Evolutionary conservation across 2,797 vertebrate genomes (phyloP).

Genomic region (Urophycis tenuis): DNA sequence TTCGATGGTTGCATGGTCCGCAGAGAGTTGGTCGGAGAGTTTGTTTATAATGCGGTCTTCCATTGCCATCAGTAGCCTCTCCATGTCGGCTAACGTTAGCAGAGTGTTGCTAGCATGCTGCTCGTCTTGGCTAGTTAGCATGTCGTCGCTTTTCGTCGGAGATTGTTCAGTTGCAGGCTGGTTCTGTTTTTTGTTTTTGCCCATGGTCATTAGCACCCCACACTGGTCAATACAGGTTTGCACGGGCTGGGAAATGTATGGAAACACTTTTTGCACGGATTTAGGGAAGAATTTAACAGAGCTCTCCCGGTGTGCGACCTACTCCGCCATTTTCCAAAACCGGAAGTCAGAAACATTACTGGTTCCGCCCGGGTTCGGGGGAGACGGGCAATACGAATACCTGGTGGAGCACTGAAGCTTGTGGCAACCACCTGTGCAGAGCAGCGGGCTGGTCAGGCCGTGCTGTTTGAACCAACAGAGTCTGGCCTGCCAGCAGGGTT

Average conservation of each 20-base stretch:
- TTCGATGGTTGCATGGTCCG: not conserved
- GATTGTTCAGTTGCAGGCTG: not conserved
- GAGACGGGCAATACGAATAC: not conserved
- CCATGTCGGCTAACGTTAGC: conserved; percentile 5
- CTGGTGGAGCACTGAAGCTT: not conserved
- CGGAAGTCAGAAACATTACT: not conserved
- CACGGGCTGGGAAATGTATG: too few species aligned
- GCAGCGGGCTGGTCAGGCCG: not conserved
- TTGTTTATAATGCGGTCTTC: conserved; percentile 14
- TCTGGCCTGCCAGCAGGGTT: conserved; percentile 9
- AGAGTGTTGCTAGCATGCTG: not conserved
- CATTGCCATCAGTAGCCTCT: conserved; percentile 2
- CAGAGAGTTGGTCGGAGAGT: conserved; percentile 2
- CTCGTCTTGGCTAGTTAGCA: not conserved
- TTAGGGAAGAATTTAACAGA: too few species aligned
- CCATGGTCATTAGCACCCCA: too few species aligned
- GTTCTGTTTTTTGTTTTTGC: too few species aligned
- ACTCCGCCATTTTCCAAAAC: not conserved
- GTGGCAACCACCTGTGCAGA: not conserved
- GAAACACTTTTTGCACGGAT: too few species aligned
- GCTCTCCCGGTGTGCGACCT: not conserved
- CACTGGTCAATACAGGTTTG: too few species aligned
- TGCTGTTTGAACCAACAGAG: conserved; percentile 13
- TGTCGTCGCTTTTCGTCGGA: not conserved
- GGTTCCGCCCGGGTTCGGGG: not conserved